phyloP scores from a whole-genome alignment of 2,797 vertebrate species.

The Schizothorax lantsangensis region DNA sequence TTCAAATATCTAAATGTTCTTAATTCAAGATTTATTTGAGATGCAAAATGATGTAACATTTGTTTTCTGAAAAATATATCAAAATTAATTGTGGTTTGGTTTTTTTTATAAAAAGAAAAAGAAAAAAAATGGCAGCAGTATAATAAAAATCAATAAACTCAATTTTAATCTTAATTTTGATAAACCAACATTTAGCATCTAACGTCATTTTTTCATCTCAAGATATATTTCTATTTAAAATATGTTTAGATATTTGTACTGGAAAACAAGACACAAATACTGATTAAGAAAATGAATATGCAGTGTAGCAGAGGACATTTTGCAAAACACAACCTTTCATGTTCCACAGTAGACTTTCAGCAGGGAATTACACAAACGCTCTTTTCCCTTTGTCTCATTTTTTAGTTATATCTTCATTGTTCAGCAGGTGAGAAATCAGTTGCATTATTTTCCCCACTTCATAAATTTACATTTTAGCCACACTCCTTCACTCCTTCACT shows the following conservation, averaged over 20 bases:
- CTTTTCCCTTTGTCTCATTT: not conserved
- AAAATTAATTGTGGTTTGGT: not conserved
- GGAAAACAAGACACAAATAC: not conserved
- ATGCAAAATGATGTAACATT: not conserved
- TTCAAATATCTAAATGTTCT: not conserved
- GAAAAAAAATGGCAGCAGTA: not conserved
- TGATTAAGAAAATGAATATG: not conserved
- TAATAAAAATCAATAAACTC: not conserved
- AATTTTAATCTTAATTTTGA: not conserved
- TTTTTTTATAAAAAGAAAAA: not conserved
- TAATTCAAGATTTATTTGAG: not conserved
- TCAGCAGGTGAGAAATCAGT: not conserved
- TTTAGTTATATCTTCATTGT: not conserved
- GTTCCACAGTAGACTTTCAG: not conserved
- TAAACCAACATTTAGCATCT: not conserved
- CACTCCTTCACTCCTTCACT: constrained; percentile 3
- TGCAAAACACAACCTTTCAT: not conserved
- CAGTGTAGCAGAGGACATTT: not conserved
- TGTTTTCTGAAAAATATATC: not conserved
- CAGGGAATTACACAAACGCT: not conserved
- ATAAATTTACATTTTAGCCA: constrained; percentile 23
- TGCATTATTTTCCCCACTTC: not conserved
- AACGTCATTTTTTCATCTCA: not conserved
- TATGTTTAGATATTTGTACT: not conserved
- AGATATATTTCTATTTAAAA: not conserved